Evolutionary conservation across 2,888 invertebrate species (phyloP).

Genomic region (Drosophila leonis): DNA sequence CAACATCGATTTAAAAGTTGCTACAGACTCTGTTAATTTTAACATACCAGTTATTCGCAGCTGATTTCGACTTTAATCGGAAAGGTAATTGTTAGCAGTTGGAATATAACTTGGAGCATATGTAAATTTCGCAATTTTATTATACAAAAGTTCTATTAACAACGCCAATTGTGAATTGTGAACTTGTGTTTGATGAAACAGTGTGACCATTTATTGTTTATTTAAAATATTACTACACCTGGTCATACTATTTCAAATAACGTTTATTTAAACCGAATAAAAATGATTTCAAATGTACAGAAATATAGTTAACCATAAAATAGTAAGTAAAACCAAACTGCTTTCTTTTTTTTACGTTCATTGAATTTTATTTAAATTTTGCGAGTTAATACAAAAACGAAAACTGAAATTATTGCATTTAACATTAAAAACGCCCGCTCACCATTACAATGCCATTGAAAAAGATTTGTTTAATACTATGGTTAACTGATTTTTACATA

Average conservation of each 20-base stretch:
- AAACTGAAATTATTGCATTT: conserved; percentile 73
- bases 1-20: conserved; percentile 5
- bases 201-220: not conserved
- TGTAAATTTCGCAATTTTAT: not conserved
- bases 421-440: conserved; percentile 76
- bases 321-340: not conserved
- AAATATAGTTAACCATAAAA: not conserved
- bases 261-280: not conserved
- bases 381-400: conserved; percentile 76
- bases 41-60: conserved; percentile 22
- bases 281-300: not conserved
- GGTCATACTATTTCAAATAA: not conserved
- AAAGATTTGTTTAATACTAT: conserved; percentile 75
- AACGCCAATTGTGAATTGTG: rapidly evolving
- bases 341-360: conserved; percentile 68
- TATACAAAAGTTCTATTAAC: not conserved
- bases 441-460: conserved; percentile 78
- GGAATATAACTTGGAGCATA: not conserved
- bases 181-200: not conserved
- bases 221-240: not conserved
- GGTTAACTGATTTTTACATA: conserved; percentile 78
- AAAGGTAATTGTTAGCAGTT: not conserved
- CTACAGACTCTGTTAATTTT: conserved; percentile 19
- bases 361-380: conserved; percentile 79
- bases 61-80: conserved; percentile 16